phyloP scores from a whole-genome alignment of 1,140 invertebrate genomes.

The Megalopta genalis region DNA sequence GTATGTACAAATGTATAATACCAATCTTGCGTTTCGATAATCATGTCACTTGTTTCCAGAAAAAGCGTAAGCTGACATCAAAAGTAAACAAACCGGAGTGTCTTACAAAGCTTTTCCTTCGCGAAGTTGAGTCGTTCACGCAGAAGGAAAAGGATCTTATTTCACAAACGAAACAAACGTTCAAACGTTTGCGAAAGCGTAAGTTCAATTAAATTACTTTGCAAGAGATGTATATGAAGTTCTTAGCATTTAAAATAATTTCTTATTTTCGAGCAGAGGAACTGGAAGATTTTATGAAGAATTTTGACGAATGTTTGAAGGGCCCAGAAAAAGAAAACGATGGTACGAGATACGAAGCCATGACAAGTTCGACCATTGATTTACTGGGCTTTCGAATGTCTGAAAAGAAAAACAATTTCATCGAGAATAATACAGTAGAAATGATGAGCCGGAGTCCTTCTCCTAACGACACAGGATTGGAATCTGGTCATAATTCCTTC shows the following conservation, averaged over 20 bases:
- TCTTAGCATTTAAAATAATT: not conserved
- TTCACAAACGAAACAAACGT: not conserved
- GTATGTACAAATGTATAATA: conserved; percentile 19
- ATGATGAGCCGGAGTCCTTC: conserved; percentile 8
- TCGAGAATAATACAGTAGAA: not conserved
- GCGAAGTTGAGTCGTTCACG: not conserved
- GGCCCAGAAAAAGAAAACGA: conserved; percentile 36
- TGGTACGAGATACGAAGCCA: conserved; percentile 57
- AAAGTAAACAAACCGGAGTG: conserved; percentile 1
- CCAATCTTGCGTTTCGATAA: not conserved
- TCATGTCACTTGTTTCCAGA: conserved; percentile 15
- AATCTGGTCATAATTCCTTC: conserved; percentile 4
- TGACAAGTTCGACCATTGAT: conserved; percentile 60
- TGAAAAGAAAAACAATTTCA: not conserved
- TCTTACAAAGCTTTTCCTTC: conserved; percentile 12
- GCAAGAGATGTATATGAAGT: not conserved
- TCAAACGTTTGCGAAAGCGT: conserved; percentile 25
- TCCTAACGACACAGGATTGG: not conserved
- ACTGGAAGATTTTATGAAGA: conserved; percentile 65
- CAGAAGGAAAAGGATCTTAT: not conserved
- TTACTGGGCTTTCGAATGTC: conserved; percentile 57
- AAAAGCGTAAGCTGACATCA: conserved; percentile 31
- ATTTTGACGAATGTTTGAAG: conserved; percentile 52
- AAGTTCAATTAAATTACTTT: not conserved
- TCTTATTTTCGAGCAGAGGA: conserved; percentile 61